These are phyloP conservation scores for Selene dorsalis DNA, from an alignment of 2,797 vertebrate genomes.

Conservation along the genomic window DNA sequence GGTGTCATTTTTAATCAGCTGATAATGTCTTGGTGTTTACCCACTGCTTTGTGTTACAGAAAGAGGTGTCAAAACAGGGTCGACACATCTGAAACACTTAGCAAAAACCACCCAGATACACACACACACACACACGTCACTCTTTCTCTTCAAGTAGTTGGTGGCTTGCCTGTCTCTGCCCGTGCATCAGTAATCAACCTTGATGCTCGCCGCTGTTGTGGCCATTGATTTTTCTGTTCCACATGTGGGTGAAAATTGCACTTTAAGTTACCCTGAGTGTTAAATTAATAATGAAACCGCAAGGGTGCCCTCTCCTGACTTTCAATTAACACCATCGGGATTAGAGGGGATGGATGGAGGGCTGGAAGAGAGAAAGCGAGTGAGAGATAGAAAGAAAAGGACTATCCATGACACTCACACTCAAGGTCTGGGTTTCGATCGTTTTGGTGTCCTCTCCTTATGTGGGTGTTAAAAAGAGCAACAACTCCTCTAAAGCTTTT, in stretches of 20 bases:
- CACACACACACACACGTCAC: slow-evolving; percentile 44
- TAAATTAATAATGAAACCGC: slow-evolving; percentile 91
- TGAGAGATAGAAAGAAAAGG: slow-evolving; percentile 49
- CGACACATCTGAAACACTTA: slow-evolving; percentile 66
- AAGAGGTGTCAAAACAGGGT: slow-evolving; percentile 72
- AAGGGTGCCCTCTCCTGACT: slow-evolving; percentile 88
- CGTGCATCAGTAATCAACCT: slow-evolving; percentile 88
- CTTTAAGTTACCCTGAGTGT: slow-evolving; percentile 91
- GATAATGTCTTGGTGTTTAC: slow-evolving; percentile 67
- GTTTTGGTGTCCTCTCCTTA: slow-evolving; percentile 46
- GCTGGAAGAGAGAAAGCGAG: slow-evolving; percentile 56
- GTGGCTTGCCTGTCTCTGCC: slow-evolving; percentile 65
- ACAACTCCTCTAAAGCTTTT: slow-evolving; percentile 6
- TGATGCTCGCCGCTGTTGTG: slow-evolving; percentile 87
- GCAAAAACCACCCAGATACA: slow-evolving; percentile 66
- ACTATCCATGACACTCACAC: slow-evolving; percentile 65
- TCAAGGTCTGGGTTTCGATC: slow-evolving; percentile 69
- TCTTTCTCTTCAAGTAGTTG: slow-evolving; percentile 71
- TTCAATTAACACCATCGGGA: slow-evolving; percentile 88
- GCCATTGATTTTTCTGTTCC: slow-evolving; percentile 90
- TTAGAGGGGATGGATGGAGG: slow-evolving; percentile 77
- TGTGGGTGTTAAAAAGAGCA: slow-evolving; percentile 31
- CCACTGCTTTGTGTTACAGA: slow-evolving; percentile 68
- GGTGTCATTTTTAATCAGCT: slow-evolving; percentile 76
- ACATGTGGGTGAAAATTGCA: slow-evolving; percentile 90